Base-by-base conservation (phyloP, 1,140 invertebrate genomes). In the Hormaphis cornu region DNA sequence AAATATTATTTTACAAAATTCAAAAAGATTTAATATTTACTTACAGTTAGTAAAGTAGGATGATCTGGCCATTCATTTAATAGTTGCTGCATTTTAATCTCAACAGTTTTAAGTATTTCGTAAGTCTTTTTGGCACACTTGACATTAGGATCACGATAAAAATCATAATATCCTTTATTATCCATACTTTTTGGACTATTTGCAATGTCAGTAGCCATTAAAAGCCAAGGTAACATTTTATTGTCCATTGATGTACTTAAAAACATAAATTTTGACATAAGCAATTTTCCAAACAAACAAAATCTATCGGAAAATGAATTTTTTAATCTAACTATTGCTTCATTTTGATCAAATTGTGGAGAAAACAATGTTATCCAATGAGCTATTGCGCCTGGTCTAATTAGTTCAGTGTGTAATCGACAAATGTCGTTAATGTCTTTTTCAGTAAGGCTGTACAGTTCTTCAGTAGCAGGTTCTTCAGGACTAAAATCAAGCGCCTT, bases 51-150 rank as follows among this genome's bases (percentile, higher is more conserved):
- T 1, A 98, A 77, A 0, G 87, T 87, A 0, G 93, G 92, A 82
- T 97, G 90, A 70, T 95, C 91, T 0, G 93, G 90, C 90, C 92
- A 97, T 74, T 92, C 84, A 2, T 82, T 75, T 18, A 93, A 77
- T n/a, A 97, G 77, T 42, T 86, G 79, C n/a, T 81, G 76, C 1
- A 92, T 84, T 54, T 82, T 80, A 2, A 78, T 76, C 63, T 82
- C 80, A 18, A 95, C 82, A 52, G 77, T 78, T 14, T 85, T 78
- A 37, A 97, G 76, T 1, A 93, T 77, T 5, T 85, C 82, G 7
- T 84, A 77, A 75, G 91, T 91, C 37, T 85, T 81, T 44, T 86
- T 82, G 0, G 89, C 85, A 80, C 96, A 89, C 0, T 83, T 77
- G 0, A 93, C 82, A 78, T 95, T 90, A 1, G 88, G 77, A 73